Evolutionary conservation across 2,797 vertebrate genomes (phyloP), one percentile per base, ranked within the genome.

Genomic region (Girardinus metallicus): DNA sequence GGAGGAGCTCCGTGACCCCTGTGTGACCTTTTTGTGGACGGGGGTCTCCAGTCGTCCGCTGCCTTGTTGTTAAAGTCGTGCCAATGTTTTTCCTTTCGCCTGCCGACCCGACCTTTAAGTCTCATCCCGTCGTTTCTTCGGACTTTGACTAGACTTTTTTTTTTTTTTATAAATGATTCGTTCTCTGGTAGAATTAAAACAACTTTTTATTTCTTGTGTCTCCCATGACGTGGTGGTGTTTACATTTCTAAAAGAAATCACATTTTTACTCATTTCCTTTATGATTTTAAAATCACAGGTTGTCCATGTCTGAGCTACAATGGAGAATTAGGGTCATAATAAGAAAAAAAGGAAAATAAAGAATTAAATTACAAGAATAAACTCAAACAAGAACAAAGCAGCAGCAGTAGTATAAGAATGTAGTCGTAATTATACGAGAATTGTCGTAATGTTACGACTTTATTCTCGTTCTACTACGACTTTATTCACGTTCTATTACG

Each of bases 21-120:
- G 49, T 1, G 49, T 51, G 49, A 51, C 49, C 49, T 51, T 51
- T 51, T 3, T 3, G 21, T 51, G 49, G 49, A 51, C 49, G 49
- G 21, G 49, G 8, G 80, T 92, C 43, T 84, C 82, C 86, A 83
- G 53, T 87, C 85, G 75, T 92, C 84, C 62, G 85, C 90, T 89
- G 93, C 93, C 94, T 94, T 93, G 86, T 92, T 87, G 89, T 93
- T 94, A 87, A 88, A 93, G 90, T 94, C 87, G 94, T 96, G 95
- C 94, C 94, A 95, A 93, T 90, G 88, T 79, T n/a, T 83, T 85
- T 73, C 43, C 51, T 43, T 55, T 82, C 68, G 76, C 84, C 83
- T 83, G 83, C 85, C 84, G 76, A 43, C 76, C 51, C 75, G 29
- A 88, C 85, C 77, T 74, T 70, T 86, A 76, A 78, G 83, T 81